Evolutionary conservation across 2,797 vertebrate genomes (phyloP).

Genomic region (Carapus acus): DNA sequence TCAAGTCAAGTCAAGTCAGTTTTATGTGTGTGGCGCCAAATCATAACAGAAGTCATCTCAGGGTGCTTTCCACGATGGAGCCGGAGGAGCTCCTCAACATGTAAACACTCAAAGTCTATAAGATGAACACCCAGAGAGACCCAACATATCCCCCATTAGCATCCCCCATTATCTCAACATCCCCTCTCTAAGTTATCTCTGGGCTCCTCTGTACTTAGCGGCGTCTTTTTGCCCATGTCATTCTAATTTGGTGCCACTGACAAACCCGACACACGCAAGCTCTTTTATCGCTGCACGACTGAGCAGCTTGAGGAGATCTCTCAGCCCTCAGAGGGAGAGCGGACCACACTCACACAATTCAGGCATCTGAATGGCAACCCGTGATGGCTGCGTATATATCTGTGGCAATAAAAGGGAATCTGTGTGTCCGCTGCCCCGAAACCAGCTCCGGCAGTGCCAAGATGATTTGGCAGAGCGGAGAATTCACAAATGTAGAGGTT

Average conservation of each 20-base stretch:
- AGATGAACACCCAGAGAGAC: too few species aligned
- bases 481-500: constrained; percentile 3
- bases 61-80: too few species aligned
- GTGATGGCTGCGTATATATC: too few species aligned
- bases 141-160: too few species aligned
- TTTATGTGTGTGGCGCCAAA: too few species aligned
- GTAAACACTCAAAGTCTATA: too few species aligned
- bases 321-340: not conserved
- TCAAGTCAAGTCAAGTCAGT: too few species aligned
- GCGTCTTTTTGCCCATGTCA: not conserved
- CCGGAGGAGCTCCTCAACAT: too few species aligned
- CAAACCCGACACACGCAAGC: not conserved
- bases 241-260: constrained; percentile 1
- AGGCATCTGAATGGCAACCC: too few species aligned
- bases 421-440: too few species aligned
- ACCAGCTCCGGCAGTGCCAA: not conserved
- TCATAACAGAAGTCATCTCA: too few species aligned
- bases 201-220: not conserved
- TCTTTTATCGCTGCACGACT: not conserved
- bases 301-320: not conserved
- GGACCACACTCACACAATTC: not conserved
- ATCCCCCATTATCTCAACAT: constrained; percentile 1
- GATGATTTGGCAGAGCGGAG: not conserved
- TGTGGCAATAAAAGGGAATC: too few species aligned
- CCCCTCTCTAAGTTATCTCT: constrained; percentile 1